Evolutionary conservation across 2,113 vertebrate species (phyloP).

Genomic region (Vidua macroura): DNA sequence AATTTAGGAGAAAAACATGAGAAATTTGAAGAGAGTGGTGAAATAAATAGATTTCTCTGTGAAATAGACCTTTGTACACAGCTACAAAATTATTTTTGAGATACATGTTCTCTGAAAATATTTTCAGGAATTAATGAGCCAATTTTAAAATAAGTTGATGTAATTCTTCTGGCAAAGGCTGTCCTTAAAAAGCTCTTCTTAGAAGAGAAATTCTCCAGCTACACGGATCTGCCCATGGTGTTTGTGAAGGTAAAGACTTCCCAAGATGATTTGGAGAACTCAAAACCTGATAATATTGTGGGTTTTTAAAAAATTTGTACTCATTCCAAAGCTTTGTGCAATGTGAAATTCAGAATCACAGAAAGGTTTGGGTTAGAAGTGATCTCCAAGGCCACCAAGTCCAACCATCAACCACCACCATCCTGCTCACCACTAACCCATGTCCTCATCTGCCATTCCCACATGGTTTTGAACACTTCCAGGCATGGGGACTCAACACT

Average conservation of each 20-base stretch:
- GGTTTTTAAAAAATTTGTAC: background rate
- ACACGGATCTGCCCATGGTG: background rate
- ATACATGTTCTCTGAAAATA: background rate
- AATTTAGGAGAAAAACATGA: background rate
- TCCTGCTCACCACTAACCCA: background rate
- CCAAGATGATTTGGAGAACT: background rate
- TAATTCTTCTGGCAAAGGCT: background rate
- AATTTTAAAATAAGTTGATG: background rate
- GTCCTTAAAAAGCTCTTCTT: background rate
- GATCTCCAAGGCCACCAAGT: background rate
- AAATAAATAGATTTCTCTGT: background rate
- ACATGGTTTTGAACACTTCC: background rate
- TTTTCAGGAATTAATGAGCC: background rate
- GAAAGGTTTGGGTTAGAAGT: background rate
- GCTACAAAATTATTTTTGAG: background rate
- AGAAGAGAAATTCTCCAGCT: background rate
- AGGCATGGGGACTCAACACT: background rate
- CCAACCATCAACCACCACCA: background rate
- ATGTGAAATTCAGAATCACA: background rate
- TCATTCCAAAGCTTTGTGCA: background rate
- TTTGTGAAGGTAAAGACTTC: background rate
- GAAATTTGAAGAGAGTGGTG: background rate
- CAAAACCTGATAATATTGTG: background rate
- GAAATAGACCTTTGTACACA: background rate
- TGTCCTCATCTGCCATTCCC: background rate